Evolutionary conservation across 2,888 invertebrate genomes (phyloP).

Genomic region (Onthophagus sagittarius): DNA sequence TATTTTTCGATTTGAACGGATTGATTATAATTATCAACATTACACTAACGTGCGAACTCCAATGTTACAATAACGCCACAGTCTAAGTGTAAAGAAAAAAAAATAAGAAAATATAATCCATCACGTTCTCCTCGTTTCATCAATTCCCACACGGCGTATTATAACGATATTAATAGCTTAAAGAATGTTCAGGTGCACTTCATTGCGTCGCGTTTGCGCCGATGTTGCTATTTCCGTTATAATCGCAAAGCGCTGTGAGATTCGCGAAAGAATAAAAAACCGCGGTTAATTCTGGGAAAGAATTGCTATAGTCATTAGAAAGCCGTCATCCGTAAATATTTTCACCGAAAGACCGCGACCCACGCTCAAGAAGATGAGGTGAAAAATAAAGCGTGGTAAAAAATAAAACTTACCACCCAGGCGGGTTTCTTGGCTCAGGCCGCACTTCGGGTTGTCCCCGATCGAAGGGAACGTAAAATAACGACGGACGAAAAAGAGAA

Average conservation of each 20-base stretch:
- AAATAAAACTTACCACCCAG: neutral
- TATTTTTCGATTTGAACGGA: neutral
- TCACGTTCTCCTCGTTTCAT: neutral
- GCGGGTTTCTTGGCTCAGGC: neutral
- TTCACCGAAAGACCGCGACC: neutral
- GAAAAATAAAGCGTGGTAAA: neutral
- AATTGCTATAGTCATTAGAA: neutral
- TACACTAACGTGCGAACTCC: neutral
- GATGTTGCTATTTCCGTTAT: conserved; percentile 9
- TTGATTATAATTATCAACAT: neutral
- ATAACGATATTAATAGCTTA: conserved; percentile 8
- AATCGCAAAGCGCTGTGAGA: neutral
- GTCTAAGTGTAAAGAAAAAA: neutral
- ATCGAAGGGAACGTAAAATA: neutral
- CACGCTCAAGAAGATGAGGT: neutral
- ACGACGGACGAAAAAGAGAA: conserved; percentile 6
- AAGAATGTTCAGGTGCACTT: conserved; percentile 7
- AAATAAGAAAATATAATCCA: neutral
- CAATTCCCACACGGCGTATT: conserved; percentile 9
- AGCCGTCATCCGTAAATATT: neutral
- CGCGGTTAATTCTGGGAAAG: neutral
- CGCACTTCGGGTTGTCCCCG: neutral
- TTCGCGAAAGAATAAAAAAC: neutral
- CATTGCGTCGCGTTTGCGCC: neutral
- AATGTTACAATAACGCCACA: too few relatives aligned